phyloP scores from a whole-genome alignment of 1,140 invertebrate species.

The Diorhabda sublineata region DNA sequence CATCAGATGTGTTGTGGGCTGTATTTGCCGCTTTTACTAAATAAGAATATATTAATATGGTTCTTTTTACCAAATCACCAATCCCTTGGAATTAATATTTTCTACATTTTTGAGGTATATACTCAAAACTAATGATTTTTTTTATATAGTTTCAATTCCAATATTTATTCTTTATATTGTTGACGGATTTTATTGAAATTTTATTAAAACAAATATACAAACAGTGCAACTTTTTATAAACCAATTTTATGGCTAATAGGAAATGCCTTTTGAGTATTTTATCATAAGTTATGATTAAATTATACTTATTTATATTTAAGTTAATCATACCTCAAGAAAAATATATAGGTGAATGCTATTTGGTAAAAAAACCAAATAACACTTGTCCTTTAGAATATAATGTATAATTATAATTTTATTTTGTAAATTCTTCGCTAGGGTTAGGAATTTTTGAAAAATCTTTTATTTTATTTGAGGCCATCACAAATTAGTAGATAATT shows the following conservation, averaged over 20 bases:
- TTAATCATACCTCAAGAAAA: not conserved
- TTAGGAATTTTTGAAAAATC: not conserved
- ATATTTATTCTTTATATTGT: not conserved
- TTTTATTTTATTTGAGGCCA: constrained; percentile 15
- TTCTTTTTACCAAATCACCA: not conserved
- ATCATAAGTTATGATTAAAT: too few species aligned
- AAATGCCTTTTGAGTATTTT: too few species aligned
- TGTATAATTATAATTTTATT: not conserved
- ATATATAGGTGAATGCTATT: not conserved
- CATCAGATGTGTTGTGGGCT: constrained; percentile 95
- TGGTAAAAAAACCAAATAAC: constrained; percentile 1
- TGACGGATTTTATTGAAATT: too few species aligned
- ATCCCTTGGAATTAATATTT: not conserved
- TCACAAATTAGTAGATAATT: too few species aligned
- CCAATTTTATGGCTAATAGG: too few species aligned
- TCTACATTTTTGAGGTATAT: constrained; percentile 4
- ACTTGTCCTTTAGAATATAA: constrained; percentile 1
- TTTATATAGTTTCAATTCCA: not conserved
- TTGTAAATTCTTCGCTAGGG: constrained; percentile 2
- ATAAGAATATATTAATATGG: constrained; percentile 54
- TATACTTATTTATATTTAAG: too few species aligned
- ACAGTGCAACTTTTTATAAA: too few species aligned
- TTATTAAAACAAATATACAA: too few species aligned
- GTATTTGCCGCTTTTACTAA: constrained; percentile 98
- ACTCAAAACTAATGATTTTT: not conserved